A percentile compares a stretch with the other conserved stretches of the same genome.
phyloP scores from a whole-genome alignment of 2,113 vertebrate genomes.

The Burhinus bistriatus region DNA sequence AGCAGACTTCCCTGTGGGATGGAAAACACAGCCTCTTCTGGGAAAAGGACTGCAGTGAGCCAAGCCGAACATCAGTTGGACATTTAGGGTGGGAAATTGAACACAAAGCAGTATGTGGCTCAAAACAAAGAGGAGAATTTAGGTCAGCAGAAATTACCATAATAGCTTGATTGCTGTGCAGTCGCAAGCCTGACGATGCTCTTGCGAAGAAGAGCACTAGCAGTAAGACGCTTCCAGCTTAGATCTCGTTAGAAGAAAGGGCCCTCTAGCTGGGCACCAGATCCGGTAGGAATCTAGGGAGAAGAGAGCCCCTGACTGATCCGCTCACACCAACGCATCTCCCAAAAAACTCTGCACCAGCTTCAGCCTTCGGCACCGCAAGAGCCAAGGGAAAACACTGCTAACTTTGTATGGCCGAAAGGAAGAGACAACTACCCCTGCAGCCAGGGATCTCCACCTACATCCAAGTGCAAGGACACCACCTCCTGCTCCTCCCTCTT shows the following conservation, averaged over 20 bases:
- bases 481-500: not conserved
- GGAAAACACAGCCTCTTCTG: not conserved
- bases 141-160: constrained; percentile 33
- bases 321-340: not conserved
- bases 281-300: accelerated
- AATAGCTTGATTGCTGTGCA: not conserved
- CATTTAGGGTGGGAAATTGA: not conserved
- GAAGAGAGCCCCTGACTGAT: not conserved
- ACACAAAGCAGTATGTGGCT: not conserved
- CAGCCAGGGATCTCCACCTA: not conserved
- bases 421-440: accelerated
- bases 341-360: accelerated
- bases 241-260: not conserved
- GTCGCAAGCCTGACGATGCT: not conserved
- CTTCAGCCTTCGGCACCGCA: accelerated
- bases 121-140: constrained; percentile 5
- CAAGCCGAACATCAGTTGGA: not conserved
- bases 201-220: not conserved
- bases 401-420: accelerated
- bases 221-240: not conserved
- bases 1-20: too few relatives aligned
- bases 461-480: not conserved
- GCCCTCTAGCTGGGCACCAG: not conserved
- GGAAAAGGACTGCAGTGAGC: not conserved
- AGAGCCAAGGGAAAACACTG: not conserved